A percentile compares a stretch with the other conserved stretches of the same genome.
Conservation (phyloP, 2,113 vertebrate species). For the Pristiophorus japonicus region DNA sequence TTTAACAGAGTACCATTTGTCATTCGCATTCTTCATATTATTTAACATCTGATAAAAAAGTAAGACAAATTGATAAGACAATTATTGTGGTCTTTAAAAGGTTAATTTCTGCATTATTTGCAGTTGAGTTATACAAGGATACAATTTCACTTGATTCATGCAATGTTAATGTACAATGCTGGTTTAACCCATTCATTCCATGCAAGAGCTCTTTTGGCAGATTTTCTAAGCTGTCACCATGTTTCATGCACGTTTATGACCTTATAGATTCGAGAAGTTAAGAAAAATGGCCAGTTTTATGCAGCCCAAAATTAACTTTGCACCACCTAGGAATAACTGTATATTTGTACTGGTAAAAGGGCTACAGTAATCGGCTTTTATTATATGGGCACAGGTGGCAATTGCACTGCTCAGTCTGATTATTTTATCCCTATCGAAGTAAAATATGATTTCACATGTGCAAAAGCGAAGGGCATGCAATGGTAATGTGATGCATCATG, state of each 20-base stretch:
- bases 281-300: neutral
- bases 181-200: neutral
- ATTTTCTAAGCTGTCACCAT: neutral
- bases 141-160: neutral
- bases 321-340: neutral
- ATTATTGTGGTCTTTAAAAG: neutral
- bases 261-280: neutral
- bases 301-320: neutral
- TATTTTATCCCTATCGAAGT: neutral
- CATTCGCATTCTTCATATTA: neutral
- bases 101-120: neutral
- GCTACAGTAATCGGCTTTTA: neutral
- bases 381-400: constrained; percentile 1
- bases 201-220: neutral
- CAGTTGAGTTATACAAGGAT: neutral
- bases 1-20: neutral
- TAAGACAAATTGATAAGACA: no score
- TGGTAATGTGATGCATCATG: no score
- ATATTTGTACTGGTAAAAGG: neutral
- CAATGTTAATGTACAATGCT: neutral
- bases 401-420: neutral
- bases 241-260: neutral
- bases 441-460: neutral
- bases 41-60: neutral
- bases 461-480: neutral